Evolutionary conservation across 2,888 invertebrate species (phyloP).

Genomic region (Tipula unca): DNA sequence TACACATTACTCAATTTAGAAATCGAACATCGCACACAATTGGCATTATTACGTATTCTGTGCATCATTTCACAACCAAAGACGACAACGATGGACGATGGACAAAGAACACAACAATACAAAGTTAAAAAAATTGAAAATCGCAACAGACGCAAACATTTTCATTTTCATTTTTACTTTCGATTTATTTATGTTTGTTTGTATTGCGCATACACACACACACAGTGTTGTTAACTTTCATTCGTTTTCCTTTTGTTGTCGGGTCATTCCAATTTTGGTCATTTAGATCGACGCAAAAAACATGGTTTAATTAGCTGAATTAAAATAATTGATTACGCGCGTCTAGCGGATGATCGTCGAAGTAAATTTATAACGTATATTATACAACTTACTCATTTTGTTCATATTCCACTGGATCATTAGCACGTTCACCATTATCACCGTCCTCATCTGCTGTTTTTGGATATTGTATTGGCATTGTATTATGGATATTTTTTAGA

Average conservation of each 20-base stretch:
- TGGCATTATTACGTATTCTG: neutral
- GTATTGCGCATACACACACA: too few relatives aligned
- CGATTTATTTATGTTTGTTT: neutral
- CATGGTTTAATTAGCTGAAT: neutral
- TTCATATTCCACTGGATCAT: neutral
- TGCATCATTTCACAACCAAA: neutral
- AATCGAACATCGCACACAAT: neutral
- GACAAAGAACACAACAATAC: neutral
- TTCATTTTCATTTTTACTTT: constrained; percentile 8
- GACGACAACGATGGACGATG: neutral
- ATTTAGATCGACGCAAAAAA: neutral
- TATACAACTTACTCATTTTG: neutral
- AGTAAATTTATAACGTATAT: neutral
- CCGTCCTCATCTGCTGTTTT: neutral
- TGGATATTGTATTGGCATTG: neutral
- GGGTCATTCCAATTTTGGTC: neutral
- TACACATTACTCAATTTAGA: neutral
- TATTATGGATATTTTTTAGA: neutral
- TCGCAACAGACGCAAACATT: neutral
- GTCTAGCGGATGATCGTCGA: neutral
- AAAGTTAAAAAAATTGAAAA: neutral
- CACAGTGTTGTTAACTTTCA: neutral
- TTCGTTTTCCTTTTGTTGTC: neutral
- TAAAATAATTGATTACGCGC: neutral
- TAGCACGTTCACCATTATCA: neutral